Evolutionary conservation across 2,797 vertebrate species (phyloP), one percentile per base, ranked within the genome.

Genomic region (Rhinoraja longicauda): DNA sequence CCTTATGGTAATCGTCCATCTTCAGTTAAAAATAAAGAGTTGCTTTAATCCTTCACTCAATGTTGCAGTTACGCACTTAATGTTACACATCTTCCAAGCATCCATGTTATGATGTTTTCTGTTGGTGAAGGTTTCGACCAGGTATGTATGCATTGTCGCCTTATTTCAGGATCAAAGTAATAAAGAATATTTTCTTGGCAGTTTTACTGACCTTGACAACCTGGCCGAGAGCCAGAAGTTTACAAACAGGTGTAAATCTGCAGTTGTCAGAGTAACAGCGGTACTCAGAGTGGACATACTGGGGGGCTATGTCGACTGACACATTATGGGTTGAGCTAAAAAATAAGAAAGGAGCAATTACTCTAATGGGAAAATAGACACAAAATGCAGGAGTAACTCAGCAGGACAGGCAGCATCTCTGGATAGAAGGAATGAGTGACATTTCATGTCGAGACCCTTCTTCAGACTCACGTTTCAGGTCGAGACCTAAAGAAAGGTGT

Each of bases 11-110:
- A 73, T 92, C 67, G 10, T 57, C 67, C 26, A 53, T 57, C 70
- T 92, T 75, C 90, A 92, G 70, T 92, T 92, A 92, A 92, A 92
- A 75, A 92, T 92, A 92, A 92, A 92, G 88, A 92, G 90, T 92
- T 72, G 84, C 7, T 36, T 36, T 53, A 73, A 39, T 91, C 70
- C 90, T 29, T 12, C 12, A 1, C 39, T 53, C n/a, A 75, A 59
- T 53, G 36, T 36, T 67, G 67, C 67, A 29, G 17, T 39, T 36
- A 15, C 67, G 36, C 67, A 29, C 10, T 39, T 36, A 4, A 45
- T 15, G 17, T 79, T 79, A 15, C 12, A 73, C 70, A 12, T 8
- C 67, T 2, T 7, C 9, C 10, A 53, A 73, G 70, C 67, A 53
- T 53, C n/a, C 70, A 75, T 32, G 59, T 88, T 88, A 88, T 6